Base-by-base conservation (phyloP, 2,888 invertebrate genomes). In the Drosophila prostipennis region DNA sequence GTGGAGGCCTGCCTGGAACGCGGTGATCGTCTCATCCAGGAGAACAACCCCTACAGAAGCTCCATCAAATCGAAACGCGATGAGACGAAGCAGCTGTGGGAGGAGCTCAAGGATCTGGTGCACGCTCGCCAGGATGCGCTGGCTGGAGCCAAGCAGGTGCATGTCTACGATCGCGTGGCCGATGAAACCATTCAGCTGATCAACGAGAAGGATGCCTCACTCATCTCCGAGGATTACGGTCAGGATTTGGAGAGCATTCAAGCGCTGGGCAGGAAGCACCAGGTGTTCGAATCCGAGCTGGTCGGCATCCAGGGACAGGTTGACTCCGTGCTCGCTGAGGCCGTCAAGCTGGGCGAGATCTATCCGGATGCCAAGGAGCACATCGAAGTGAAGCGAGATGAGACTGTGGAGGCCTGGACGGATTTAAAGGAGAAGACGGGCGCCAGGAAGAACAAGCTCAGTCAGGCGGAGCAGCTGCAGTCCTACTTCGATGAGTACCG, bases 101-200 rank as follows among this genome's bases (percentile, higher is more conserved):
- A 97, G 61, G 98, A 98, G 89, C 94, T 99, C 6, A 96, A 96
- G 90, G 99, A 99, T 88, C 92, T 98, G 49, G 96, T 98, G 0
- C 94, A 95, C 78, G 97, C 98, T 0, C 93, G 99, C 57, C 97
- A 98, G 89, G 98, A 98, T 94, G 99, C 98, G 0, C 91, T 99
- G 23, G 96, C 96, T 0, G 98, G 98, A 7, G 98, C 98, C 0
- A 96, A 98, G 70, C 97, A 97, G 89, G 98, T 99, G 8, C 99
- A 99, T 92, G 96, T 98, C 80, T 99, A 99, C 91, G 99, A 99
- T 91, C 94, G 98, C 43, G 96, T 97, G 19, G 98, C 98, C 0
- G 99, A 99, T 90, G 99, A 99, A 92, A 98, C 98, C 0, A 96
- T 98, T 29, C 95, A 97, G 1, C 97, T 99, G 96, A 96, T 99